Percentiles rank a stretch among this genome's conserved stretches.
phyloP scores from a whole-genome alignment of 2,888 invertebrate species.

The Pseudococcus longispinus region DNA sequence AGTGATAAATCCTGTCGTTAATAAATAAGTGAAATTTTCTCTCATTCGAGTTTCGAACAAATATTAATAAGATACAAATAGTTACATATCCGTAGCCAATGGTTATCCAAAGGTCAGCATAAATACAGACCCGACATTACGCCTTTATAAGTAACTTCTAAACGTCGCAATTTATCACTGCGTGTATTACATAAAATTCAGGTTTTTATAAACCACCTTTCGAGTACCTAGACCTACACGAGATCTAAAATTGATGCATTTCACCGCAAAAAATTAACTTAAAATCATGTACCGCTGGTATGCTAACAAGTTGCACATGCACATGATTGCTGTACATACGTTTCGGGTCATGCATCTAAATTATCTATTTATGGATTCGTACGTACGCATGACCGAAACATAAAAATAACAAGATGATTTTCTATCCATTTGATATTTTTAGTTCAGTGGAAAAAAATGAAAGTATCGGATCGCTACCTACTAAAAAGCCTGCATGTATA shows the following conservation, averaged over 20 bases:
- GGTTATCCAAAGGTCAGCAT: background rate
- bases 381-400: background rate
- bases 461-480: background rate
- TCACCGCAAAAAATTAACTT: background rate
- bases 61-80: background rate
- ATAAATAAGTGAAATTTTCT: background rate
- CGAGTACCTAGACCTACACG: background rate
- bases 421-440: background rate
- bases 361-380: slow-evolving; percentile 2
- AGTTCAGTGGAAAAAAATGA: slow-evolving; percentile 22
- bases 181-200: background rate
- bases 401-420: background rate
- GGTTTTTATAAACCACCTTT: background rate
- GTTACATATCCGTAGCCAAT: background rate
- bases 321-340: background rate
- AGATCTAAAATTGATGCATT: background rate
- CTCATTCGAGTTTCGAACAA: background rate
- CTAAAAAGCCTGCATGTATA: background rate
- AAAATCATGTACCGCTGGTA: background rate
- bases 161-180: background rate
- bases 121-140: background rate
- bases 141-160: background rate
- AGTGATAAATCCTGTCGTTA: background rate
- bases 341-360: background rate
- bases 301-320: background rate